These are phyloP conservation scores for Chlorocebus sabaeus DNA, from an alignment of 2,113 vertebrate species.

Conservation along the genomic window DNA sequence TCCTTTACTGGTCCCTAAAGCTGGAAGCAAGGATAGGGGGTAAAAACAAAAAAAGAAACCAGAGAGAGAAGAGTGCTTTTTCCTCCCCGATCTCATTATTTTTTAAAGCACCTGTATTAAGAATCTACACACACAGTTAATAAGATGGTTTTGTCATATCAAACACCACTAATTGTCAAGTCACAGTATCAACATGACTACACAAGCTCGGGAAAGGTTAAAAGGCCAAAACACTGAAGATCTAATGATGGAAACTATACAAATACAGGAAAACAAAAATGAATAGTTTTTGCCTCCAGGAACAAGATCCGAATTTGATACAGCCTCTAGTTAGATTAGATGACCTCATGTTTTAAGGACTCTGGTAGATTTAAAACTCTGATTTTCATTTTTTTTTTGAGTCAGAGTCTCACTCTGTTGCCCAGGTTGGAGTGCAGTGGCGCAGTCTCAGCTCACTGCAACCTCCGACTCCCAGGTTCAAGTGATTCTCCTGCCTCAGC, in stretches of 20 bases:
- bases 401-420: too few relatives aligned
- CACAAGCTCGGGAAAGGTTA: not conserved
- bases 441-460: too few relatives aligned
- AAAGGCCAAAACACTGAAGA: not conserved
- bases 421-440: too few relatives aligned
- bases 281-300: not conserved
- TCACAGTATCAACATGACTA: not conserved
- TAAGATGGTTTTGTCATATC: not conserved
- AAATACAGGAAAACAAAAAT: not conserved
- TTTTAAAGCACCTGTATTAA: not conserved
- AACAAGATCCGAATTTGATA: conserved; percentile 5
- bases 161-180: not conserved
- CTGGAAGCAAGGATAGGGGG: not conserved
- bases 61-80: not conserved
- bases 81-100: not conserved
- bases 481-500: too few relatives aligned
- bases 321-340: not conserved
- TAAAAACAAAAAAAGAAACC: conserved; percentile 23
- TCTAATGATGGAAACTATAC: not conserved
- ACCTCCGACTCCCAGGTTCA: too few relatives aligned
- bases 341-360: not conserved
- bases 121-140: not conserved
- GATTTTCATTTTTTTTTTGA: not conserved
- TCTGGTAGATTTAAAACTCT: not conserved
- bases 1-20: not conserved